phyloP scores from a whole-genome alignment of 2,888 invertebrate species.

The Mallateleia sp. region DNA sequence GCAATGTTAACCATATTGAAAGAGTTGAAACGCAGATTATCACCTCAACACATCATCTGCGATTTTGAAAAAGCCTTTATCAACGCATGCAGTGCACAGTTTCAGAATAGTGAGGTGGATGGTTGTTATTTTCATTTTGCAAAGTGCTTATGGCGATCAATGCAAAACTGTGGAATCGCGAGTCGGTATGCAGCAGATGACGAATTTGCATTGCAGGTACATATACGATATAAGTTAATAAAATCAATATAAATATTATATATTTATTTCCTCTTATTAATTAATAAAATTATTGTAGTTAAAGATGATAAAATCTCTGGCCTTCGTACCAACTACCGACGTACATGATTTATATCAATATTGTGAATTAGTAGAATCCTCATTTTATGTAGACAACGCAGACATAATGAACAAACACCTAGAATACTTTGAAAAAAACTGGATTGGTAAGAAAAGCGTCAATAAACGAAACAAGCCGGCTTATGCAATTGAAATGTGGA shows the following conservation, averaged over 20 bases:
- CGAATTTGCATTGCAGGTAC: conserved; percentile 12
- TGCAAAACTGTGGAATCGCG: neutral
- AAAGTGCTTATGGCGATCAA: conserved; percentile 15
- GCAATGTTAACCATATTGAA: neutral
- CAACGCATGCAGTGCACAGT: neutral
- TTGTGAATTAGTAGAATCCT: neutral
- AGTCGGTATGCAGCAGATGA: conserved; percentile 2
- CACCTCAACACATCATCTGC: neutral
- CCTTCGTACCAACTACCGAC: conserved; percentile 19
- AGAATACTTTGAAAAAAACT: conserved; percentile 15
- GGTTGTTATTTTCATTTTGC: conserved; percentile 27
- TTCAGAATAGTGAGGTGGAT: neutral
- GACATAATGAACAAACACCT: neutral
- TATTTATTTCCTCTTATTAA: conserved; percentile 8
- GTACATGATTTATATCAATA: conserved; percentile 4
- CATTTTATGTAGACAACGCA: neutral
- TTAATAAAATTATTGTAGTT: conserved; percentile 23
- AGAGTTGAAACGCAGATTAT: neutral
- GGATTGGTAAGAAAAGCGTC: conserved; percentile 13
- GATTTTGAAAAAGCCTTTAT: conserved; percentile 30
- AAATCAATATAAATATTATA: too few species aligned
- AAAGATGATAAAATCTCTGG: conserved; percentile 12
- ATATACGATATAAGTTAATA: neutral
- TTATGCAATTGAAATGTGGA: conserved; percentile 10
- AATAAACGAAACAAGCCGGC: conserved; percentile 14